phyloP scores from a whole-genome alignment of 2,113 vertebrate genomes.

The Scytalopus superciliaris region DNA sequence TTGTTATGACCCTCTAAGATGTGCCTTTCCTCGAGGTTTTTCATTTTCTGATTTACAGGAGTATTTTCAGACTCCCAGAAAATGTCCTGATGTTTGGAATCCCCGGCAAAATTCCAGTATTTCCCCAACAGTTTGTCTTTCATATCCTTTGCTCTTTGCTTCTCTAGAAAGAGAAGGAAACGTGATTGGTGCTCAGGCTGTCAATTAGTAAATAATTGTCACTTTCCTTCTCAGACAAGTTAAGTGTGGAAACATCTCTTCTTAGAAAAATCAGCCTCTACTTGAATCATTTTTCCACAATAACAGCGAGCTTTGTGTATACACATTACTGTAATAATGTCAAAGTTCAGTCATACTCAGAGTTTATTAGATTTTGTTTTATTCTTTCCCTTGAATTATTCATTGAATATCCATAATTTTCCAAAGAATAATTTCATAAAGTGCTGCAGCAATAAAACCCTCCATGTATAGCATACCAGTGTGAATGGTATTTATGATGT shows the following conservation, averaged over 20 bases:
- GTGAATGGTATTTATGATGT: constrained; percentile 28
- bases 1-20: neutral
- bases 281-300: neutral
- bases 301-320: neutral
- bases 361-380: constrained; percentile 74
- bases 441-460: constrained; percentile 59
- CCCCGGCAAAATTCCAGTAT: neutral
- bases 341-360: constrained; percentile 69
- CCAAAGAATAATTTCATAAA: constrained; percentile 75
- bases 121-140: neutral
- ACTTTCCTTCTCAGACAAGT: constrained; percentile 13
- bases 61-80: neutral
- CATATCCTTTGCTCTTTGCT: neutral
- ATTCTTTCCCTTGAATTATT: constrained; percentile 77
- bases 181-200: neutral
- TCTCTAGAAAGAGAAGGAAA: neutral
- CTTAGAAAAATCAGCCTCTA: neutral
- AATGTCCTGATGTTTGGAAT: neutral
- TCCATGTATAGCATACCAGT: constrained; percentile 26
- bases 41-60: neutral
- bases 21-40: neutral
- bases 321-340: constrained; percentile 38
- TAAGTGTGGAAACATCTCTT: neutral
- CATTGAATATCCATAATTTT: constrained; percentile 70
- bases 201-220: neutral